Conservation (phyloP, 2,797 vertebrate genomes). For the Spheniscus humboldti region DNA sequence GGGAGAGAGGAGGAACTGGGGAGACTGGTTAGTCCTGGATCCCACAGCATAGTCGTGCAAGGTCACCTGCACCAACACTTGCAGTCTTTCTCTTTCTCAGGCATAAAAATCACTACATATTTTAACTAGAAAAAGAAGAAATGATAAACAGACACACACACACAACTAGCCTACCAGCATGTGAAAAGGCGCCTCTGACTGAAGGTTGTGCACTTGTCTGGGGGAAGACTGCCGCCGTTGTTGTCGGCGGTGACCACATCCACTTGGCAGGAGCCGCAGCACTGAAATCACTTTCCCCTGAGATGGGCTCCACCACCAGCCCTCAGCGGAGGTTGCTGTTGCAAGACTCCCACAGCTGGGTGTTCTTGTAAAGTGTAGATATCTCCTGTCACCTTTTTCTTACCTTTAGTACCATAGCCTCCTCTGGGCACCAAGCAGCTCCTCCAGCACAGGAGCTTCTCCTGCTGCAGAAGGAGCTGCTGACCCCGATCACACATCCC, state of each 20-base stretch:
- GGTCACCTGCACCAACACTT: not conserved
- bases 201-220: not conserved
- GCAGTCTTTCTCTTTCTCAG: not conserved
- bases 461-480: not conserved
- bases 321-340: not conserved
- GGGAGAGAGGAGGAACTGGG: not conserved
- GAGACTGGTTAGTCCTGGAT: not conserved
- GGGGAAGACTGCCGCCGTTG: not conserved
- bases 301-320: not conserved
- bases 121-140: not conserved
- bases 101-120: not conserved
- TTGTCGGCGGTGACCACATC: not conserved
- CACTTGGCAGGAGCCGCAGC: not conserved
- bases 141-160: not conserved
- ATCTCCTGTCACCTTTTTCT: not conserved
- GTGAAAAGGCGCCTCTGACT: not conserved
- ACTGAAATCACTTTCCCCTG: not conserved
- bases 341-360: not conserved
- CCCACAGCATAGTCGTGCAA: not conserved
- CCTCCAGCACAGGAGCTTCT: not conserved
- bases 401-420: not conserved
- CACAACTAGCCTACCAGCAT: not conserved
- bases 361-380: not conserved
- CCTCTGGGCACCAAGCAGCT: not conserved
- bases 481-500: fast-evolving